phyloP scores from a whole-genome alignment of 2,888 invertebrate genomes.

The Yponomeuta sedellus region DNA sequence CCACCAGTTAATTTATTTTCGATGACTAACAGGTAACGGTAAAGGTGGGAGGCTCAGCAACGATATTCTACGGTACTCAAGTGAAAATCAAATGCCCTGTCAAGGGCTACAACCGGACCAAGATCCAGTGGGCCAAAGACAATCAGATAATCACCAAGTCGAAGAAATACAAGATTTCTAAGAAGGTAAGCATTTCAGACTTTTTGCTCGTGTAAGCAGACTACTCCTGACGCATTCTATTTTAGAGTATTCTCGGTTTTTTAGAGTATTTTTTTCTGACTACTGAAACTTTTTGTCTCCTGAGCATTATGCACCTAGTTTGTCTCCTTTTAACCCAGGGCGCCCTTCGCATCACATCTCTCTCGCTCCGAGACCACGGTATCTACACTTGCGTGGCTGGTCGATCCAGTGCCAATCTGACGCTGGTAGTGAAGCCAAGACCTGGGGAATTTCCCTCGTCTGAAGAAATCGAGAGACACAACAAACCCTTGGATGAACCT shows the following conservation, averaged over 20 bases:
- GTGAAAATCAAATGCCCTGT: constrained; percentile 96
- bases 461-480: constrained; percentile 82
- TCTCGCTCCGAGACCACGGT: constrained; percentile 88
- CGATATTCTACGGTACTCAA: constrained; percentile 92
- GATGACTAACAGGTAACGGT: constrained; percentile 79
- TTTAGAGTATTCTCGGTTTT: too few relatives aligned
- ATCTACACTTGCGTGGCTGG: constrained; percentile 92
- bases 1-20: neutral
- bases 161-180: constrained; percentile 90
- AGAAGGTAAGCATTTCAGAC: constrained; percentile 73
- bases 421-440: constrained; percentile 85
- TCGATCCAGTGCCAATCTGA: constrained; percentile 86
- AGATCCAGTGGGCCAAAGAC: constrained; percentile 93
- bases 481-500: constrained; percentile 62
- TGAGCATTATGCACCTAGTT: neutral
- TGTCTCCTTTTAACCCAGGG: constrained; percentile 62
- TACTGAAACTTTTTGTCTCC: neutral
- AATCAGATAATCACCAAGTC: constrained; percentile 85
- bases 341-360: constrained; percentile 88
- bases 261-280: too few relatives aligned
- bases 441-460: constrained; percentile 88
- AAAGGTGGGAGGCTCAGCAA: constrained; percentile 93
- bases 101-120: constrained; percentile 87
- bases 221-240: neutral
- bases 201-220: neutral